phyloP scores from a whole-genome alignment of 2,888 invertebrate genomes.

The Eubasilissa splendida region DNA sequence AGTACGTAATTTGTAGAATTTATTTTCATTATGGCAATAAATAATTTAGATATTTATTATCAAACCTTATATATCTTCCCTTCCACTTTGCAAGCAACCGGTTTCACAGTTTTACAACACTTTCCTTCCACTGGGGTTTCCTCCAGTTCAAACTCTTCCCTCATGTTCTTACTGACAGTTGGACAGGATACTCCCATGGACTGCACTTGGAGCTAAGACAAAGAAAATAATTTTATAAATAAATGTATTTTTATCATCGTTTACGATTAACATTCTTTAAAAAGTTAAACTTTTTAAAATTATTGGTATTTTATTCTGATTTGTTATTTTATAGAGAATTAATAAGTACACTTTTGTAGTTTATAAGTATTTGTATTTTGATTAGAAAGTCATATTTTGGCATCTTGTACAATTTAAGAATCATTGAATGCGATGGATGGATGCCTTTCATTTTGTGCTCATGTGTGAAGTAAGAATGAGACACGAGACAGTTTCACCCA shows the following conservation, averaged over 20 bases:
- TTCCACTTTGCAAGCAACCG: slow-evolving; percentile 73
- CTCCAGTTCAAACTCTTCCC: slow-evolving; percentile 71
- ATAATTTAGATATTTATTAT: neutral
- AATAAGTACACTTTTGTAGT: too few relatives aligned
- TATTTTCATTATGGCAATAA: neutral
- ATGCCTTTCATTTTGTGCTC: too few relatives aligned
- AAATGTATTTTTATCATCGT: neutral
- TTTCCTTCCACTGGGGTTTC: slow-evolving; percentile 67
- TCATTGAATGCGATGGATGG: too few relatives aligned
- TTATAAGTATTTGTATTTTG: too few relatives aligned
- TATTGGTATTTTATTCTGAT: neutral
- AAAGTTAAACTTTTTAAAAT: neutral
- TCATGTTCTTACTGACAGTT: slow-evolving; percentile 65
- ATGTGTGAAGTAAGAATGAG: too few relatives aligned
- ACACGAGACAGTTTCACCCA: too few relatives aligned
- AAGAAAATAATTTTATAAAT: neutral
- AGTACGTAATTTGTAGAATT: neutral
- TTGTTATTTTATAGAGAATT: too few relatives aligned
- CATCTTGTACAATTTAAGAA: too few relatives aligned
- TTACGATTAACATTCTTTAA: neutral
- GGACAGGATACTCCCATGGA: slow-evolving; percentile 71
- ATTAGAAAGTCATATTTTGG: too few relatives aligned
- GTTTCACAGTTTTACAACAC: slow-evolving; percentile 73
- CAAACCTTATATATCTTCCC: slow-evolving; percentile 69
- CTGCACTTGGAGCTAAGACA: slow-evolving; percentile 73